Conservation (phyloP, 37 sponge, comb jelly and placozoan genomes). For the Beroe forskalii region DNA sequence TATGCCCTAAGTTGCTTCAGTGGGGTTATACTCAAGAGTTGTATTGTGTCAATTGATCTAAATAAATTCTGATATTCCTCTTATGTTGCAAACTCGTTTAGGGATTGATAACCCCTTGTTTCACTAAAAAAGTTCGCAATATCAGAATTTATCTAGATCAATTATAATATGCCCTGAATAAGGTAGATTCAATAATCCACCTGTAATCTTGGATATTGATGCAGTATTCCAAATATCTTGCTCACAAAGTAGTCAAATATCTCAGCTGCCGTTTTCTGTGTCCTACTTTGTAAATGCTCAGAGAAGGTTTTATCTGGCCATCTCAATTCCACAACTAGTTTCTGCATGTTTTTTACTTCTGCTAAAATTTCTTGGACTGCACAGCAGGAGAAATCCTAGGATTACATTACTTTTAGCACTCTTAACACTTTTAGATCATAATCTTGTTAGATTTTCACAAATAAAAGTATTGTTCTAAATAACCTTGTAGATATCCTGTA, state of each 20-base stretch:
- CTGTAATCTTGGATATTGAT: background rate
- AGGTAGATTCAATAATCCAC: background rate
- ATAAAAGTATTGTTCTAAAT: too few species aligned
- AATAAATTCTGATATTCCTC: too few species aligned
- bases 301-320: constrained; percentile 36
- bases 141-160: too few species aligned
- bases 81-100: too few species aligned
- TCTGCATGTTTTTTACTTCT: background rate
- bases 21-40: too few species aligned
- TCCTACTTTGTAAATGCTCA: background rate
- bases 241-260: constrained; percentile 12
- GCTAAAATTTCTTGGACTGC: constrained; percentile 1
- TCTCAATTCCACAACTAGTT: constrained; percentile 13
- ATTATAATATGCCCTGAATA: too few species aligned
- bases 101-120: too few species aligned
- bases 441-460: background rate
- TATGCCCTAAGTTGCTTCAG: too few species aligned
- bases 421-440: background rate
- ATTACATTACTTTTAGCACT: background rate
- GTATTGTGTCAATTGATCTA: too few species aligned
- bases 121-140: too few species aligned
- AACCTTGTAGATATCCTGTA: too few species aligned
- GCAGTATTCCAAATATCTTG: background rate
- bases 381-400: constrained; percentile 35
- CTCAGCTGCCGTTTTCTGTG: constrained; percentile 31